Conservation (phyloP, 1,140 invertebrate genomes). For the Anastatus disparis region DNA sequence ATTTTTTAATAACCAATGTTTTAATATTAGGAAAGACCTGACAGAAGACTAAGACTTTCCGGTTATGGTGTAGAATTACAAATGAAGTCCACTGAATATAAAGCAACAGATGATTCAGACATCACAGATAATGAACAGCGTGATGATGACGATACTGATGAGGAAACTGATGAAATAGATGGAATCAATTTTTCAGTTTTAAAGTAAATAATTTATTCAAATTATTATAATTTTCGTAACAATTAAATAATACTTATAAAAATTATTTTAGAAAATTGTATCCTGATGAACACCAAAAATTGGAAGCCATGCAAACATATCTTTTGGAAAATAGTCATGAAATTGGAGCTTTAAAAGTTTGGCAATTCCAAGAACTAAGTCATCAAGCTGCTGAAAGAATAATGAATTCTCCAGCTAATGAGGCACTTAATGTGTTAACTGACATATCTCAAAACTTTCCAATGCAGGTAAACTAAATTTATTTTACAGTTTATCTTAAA, state of each 20-base stretch:
- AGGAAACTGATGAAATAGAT: slow-evolving; percentile 79
- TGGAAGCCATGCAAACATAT: slow-evolving; percentile 81
- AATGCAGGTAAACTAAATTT: slow-evolving; percentile 74
- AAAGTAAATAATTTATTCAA: slow-evolving; percentile 69
- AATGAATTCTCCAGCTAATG: slow-evolving; percentile 77
- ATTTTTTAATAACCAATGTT: slow-evolving; percentile 31
- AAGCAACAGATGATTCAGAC: slow-evolving; percentile 93
- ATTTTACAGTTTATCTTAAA: not conserved
- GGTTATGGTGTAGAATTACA: slow-evolving; percentile 99
- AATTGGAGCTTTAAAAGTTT: slow-evolving; percentile 94
- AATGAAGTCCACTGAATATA: slow-evolving; percentile 99
- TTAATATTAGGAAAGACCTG: slow-evolving; percentile 68
- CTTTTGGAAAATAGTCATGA: slow-evolving; percentile 89
- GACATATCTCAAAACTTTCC: slow-evolving; percentile 98
- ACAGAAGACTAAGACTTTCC: slow-evolving; percentile 80
- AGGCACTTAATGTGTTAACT: slow-evolving; percentile 84
- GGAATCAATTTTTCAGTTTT: slow-evolving; percentile 89
- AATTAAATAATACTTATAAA: slow-evolving; percentile 21
- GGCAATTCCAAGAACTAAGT: slow-evolving; percentile 97
- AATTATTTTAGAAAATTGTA: slow-evolving; percentile 72
- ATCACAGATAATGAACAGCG: slow-evolving; percentile 72
- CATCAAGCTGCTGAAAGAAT: slow-evolving; percentile 89
- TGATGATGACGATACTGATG: slow-evolving; percentile 66
- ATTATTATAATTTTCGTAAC: not conserved
- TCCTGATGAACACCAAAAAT: slow-evolving; percentile 76